Evolutionary conservation across 2,888 invertebrate species (phyloP), one percentile per base, ranked within the genome.

Genomic region (Tetramorium bicarinatum): DNA sequence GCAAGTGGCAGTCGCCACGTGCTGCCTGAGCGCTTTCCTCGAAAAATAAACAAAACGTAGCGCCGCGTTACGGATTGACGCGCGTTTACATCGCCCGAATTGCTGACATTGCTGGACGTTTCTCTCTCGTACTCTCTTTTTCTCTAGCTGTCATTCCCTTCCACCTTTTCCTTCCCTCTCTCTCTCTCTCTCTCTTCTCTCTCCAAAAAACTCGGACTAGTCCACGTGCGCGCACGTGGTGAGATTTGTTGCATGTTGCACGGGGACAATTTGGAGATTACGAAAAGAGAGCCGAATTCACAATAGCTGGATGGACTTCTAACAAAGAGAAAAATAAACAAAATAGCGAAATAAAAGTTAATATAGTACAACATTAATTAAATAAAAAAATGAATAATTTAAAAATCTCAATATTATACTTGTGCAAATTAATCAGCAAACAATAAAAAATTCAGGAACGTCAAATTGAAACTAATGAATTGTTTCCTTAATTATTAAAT

Each of bases 31-130:
- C 62, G 62, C 84, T 84, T 76, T 82, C 62, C 82, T 76, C 69
- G 56, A 76, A 84, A 84, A 84, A 84, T 84, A 84, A 82, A 84
- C 82, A 82, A 83, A 83, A 83, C 76, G 72, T 59, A 34, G 41
- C 79, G 61, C 64, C 79, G 56, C 80, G 80, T 79, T 72, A 84
- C 77, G 86, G 89, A 88, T 89, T 89, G 87, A 89, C 86, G 82
- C 85, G 76, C 72, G 87, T 81, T 88, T 88, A 82, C 85, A 72
- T 83, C 83, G 77, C 44, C 47, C 54, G 66, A 80, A 72, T 80
- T 80, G 72, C 59, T 61, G 79, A 71, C 59, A 72, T 79, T 80
- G 59, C 79, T 72, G 72, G 79, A 80, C 59, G 38, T 67, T 54
- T 61, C 47, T 61, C 56, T 49, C 54, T 29, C 44, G 21, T 21